Base-by-base conservation (phyloP, 2,113 vertebrate species). In the Panurus biarmicus region DNA sequence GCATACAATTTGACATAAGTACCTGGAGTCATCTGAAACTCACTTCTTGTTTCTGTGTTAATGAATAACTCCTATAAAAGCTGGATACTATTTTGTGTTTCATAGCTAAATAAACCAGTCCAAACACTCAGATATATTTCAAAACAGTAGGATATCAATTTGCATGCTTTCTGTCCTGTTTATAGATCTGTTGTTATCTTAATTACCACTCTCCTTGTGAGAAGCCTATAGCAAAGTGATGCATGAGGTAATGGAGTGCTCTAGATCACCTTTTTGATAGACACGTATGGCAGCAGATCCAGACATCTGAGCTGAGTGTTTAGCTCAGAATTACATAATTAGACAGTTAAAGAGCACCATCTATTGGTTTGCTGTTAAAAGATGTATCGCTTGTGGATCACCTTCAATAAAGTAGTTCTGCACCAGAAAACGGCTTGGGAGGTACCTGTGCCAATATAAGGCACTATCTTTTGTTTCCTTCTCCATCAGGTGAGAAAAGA, bases 341-440 rank as follows among this genome's bases (percentile, higher is more conserved):
- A 80, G 35, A 58, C 75, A 95, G 93, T 72, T 90, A 92, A 96
- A 96, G 71, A 93, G 90, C 95, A 91, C 94, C 95, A 95, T 97
- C 94, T 96, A 45, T 95, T 80, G 94, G 89, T 42, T 54, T 79
- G 19, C 18, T 79, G 17, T 60, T 76, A 65, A 88, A 89, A 87
- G 31, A 60, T n/a, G 5, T 22, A 36, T 76, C 4, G 1, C 26
- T 65, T 72, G 23, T 61, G 28, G 28, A 73, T 60, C 29, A 28
- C 9, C 18, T 67, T 87, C 47, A 58, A 7, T 77, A 14, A 87
- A 76, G 22, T 40, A 47, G 31, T 28, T 82, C 47, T 2, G 36
- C 25, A 58, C 5, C 12, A 72, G 50, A 17, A 56, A 87, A 82
- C 25, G 24, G 9, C 16, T 89, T 8, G 4, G 50, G 47, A n/a